These are phyloP conservation scores for Drosophila paracracens DNA, from an alignment of 2,888 invertebrate species.

Conservation along the genomic window DNA sequence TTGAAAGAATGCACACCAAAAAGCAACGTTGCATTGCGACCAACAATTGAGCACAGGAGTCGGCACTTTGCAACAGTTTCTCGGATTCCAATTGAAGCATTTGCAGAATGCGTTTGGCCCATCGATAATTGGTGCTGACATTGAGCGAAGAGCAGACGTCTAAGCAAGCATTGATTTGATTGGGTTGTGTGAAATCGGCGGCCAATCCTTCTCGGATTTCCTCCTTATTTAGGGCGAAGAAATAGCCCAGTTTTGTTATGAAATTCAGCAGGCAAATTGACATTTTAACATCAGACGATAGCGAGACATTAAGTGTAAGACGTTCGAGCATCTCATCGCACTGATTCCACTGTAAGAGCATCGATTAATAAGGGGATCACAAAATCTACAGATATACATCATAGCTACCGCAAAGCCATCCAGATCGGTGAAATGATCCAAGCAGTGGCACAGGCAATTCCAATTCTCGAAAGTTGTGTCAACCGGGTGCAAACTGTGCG, in stretches of 20 bases:
- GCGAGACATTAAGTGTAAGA: constrained; percentile 73
- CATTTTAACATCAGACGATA: constrained; percentile 67
- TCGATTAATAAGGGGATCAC: neutral
- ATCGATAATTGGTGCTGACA: constrained; percentile 77
- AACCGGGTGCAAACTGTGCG: constrained; percentile 69
- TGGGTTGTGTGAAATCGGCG: constrained; percentile 37
- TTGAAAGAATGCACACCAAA: constrained; percentile 76
- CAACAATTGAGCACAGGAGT: constrained; percentile 64
- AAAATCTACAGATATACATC: neutral
- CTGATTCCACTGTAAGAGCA: constrained; percentile 78
- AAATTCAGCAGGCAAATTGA: constrained; percentile 72
- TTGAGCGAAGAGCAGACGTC: constrained; percentile 62
- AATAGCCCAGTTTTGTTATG: constrained; percentile 70
- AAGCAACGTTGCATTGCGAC: constrained; percentile 78
- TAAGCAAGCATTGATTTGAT: constrained; percentile 51
- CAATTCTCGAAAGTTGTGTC: constrained; percentile 68
- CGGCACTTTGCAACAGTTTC: constrained; percentile 67
- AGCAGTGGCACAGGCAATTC: constrained; percentile 81
- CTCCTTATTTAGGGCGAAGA: constrained; percentile 72
- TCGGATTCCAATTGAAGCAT: constrained; percentile 80
- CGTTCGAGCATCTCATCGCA: constrained; percentile 83
- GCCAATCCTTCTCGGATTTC: constrained; percentile 60
- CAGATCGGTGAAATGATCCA: constrained; percentile 72
- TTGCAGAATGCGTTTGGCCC: constrained; percentile 82
- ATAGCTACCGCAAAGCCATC: constrained; percentile 69